Evolutionary conservation across 2,888 invertebrate species (phyloP).

Genomic region (Trachelus iudaicus): DNA sequence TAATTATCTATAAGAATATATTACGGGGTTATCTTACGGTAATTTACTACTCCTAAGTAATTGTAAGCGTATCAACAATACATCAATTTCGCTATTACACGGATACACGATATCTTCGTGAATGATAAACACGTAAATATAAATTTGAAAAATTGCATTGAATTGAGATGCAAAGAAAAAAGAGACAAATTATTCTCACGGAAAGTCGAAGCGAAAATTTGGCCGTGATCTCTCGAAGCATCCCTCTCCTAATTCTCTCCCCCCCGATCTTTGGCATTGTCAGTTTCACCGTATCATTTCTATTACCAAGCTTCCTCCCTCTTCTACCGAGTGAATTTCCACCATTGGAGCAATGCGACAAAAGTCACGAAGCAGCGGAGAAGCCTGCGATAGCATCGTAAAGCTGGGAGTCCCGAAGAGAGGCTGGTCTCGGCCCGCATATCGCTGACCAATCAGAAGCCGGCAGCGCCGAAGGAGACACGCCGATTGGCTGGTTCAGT

Average conservation of each 20-base stretch:
- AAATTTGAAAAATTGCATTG: neutral
- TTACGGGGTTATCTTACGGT: neutral
- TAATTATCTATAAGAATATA: neutral
- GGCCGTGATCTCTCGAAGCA: neutral
- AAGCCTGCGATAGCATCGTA: neutral
- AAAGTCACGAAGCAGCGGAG: neutral
- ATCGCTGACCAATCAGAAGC: constrained; percentile 32
- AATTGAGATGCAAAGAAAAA: neutral
- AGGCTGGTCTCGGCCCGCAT: constrained; percentile 50
- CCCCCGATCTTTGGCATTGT: neutral
- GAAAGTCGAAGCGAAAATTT: neutral
- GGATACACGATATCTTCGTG: neutral
- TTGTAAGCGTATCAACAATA: neutral
- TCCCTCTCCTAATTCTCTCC: neutral
- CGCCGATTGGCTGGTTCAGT: constrained; percentile 50
- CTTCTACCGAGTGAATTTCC: neutral
- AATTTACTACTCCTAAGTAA: neutral
- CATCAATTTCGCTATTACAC: neutral
- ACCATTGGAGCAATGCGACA: neutral
- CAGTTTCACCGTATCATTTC: neutral
- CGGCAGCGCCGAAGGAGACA: constrained; percentile 22
- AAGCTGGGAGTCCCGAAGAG: constrained; percentile 7
- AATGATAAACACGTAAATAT: neutral
- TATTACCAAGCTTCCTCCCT: neutral
- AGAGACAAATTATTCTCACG: neutral